Base-by-base conservation (phyloP, 2,113 vertebrate species). In the Ophthalmolycus amberensis region DNA sequence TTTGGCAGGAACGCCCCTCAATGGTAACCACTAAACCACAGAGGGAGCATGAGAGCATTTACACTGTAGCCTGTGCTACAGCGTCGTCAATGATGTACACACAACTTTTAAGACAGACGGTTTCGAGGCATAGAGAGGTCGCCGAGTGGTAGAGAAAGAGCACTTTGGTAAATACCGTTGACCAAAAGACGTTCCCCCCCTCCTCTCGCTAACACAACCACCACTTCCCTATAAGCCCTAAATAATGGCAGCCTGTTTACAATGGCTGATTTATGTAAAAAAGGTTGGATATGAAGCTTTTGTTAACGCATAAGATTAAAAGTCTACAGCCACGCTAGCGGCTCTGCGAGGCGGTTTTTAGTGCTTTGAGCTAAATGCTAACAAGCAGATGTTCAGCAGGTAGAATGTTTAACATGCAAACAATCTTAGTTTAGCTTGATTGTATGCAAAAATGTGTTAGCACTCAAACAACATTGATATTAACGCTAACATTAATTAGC, bases 141-240 rank as follows among this genome's bases (percentile, higher is more conserved):
- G 25, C 3, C 0, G n/a, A 42, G 66, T 52, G 59, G 25, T 37
- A 74, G 18, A 70, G 50, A 46, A 34, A 72, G 18, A 46, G 79
- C 38, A 42, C 83, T 86, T 84, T 79, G 71, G 77, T 76, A 72
- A 83, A 76, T 37, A 50, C 18, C 10, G 5, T 65, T 20, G 32
- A 59, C 42, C 16, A 56, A 48, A 59, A 32, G 8, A 75, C 6
- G 12, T 9, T 18, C 44, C 22, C 15, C 25, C 25, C 9, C 27
- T 38, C n/a, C 8, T 71, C 48, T 14, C 11, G 8, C 20, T 0
- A 3, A 40, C 38, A 46, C 34, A 56, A 27, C 44, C 12, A 74
- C 16, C 12, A 52, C 65, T 63, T 38, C 14, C 48, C 27, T 16
- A 40, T 3, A 34, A 1, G 8, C 42, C 10, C 20, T 64, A n/a